These are phyloP conservation scores for Chamaea fasciata DNA, from an alignment of 2,113 vertebrate species.

Conservation along the genomic window DNA sequence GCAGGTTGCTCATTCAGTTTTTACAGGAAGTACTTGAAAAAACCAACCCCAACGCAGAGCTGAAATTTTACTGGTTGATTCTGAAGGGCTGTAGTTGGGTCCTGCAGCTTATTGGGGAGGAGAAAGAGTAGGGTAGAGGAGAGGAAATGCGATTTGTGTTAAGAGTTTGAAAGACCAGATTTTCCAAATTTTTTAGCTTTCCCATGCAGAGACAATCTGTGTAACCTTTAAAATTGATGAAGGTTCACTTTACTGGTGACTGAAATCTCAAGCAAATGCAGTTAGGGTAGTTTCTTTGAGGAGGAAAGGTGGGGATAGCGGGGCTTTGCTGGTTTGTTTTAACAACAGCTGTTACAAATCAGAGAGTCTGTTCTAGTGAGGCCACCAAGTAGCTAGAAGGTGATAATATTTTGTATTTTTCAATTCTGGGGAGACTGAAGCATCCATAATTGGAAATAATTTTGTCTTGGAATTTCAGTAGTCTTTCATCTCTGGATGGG, in stretches of 20 bases:
- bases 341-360: neutral
- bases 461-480: neutral
- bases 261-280: neutral
- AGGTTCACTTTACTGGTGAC: neutral
- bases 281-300: neutral
- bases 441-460: neutral
- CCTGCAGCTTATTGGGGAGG: neutral
- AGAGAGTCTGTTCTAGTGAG: neutral
- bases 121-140: neutral
- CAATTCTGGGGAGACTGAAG: neutral
- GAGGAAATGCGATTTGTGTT: neutral
- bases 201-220: neutral
- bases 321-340: neutral
- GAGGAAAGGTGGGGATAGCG: neutral
- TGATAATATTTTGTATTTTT: neutral
- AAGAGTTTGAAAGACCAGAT: neutral
- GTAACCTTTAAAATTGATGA: neutral
- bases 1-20: neutral
- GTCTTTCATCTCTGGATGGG: neutral
- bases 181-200: neutral
- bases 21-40: neutral
- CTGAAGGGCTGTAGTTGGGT: neutral
- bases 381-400: neutral
- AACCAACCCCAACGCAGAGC: neutral
- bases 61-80: neutral